A percentile compares a stretch with the other conserved stretches of the same genome.
These are phyloP conservation scores for Diplolepis rosae DNA, from an alignment of 2,888 invertebrate genomes.

Conservation along the genomic window DNA sequence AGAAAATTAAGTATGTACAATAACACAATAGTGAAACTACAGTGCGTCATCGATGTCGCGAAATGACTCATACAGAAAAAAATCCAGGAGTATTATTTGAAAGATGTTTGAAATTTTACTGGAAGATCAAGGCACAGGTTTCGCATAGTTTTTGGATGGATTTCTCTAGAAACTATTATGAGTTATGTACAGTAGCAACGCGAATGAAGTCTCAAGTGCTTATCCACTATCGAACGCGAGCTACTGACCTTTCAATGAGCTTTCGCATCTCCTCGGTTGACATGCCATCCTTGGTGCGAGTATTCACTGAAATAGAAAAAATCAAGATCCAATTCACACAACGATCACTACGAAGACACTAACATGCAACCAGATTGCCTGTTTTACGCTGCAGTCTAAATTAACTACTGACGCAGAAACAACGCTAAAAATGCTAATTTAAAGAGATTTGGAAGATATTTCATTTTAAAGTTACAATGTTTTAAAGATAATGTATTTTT, in stretches of 20 bases:
- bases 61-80: too few relatives aligned
- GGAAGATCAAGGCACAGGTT: neutral
- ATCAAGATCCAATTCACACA: constrained; percentile 76
- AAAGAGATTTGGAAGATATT: too few relatives aligned
- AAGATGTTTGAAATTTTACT: neutral
- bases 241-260: constrained; percentile 96
- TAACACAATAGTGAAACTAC: neutral
- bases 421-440: constrained; percentile 4
- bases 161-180: neutral
- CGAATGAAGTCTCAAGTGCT: neutral
- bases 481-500: too few relatives aligned
- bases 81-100: neutral
- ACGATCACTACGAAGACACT: constrained; percentile 74
- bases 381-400: constrained; percentile 31
- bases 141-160: neutral
- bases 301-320: constrained; percentile 80
- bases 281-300: constrained; percentile 91
- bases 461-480: too few relatives aligned
- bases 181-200: neutral
- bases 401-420: neutral
- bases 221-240: constrained; percentile 38
- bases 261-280: constrained; percentile 97
- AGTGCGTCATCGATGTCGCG: neutral
- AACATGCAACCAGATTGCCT: constrained; percentile 57
- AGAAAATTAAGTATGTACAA: neutral